Base-by-base conservation (phyloP, 2,113 vertebrate species). In the Chunga burmeisteri region DNA sequence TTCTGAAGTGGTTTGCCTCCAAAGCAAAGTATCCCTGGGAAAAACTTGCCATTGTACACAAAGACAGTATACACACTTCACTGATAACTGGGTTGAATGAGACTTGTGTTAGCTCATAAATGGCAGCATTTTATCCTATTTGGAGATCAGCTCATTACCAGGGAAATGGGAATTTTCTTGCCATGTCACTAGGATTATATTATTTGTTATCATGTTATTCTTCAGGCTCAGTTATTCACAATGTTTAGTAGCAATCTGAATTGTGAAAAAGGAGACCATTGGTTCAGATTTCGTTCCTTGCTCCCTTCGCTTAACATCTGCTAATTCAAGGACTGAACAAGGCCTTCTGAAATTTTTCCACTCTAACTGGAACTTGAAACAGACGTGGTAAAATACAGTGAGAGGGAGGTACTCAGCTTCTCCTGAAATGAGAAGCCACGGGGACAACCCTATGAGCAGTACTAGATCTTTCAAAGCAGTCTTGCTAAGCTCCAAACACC, bases 271-370 rank as follows among this genome's bases (percentile, higher is more conserved):
- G 29, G 38, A 66, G 42, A 67, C 32, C 16, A 6, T 10, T 40
- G 11, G 32, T 56, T 75, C 47, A 67, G 40, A 72, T 67, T 74
- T 84, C 42, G 46, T 80, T 81, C 40, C 49, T 73, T 0, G 0
- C 30, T 88, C 18, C 36, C 42, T 74, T 84, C 1, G 2, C n/a
- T 58, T 83, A 42, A 47, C 16, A 32, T 81, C 59, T 75, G 56
- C 49, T 65, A 86, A 78, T 75, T 87, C 56, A 91, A 71, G n/a
- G 68, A 78, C 72, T 62, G 44, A 93, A 53, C 17, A 49, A 86
- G n/a, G n/a, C 38, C 10, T 1, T 10, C 71, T 53, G 36, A 70
- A 44, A 49, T 53, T 58, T 83, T 92, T 78, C 46, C 80, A 42
- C 47, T 73, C 46, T 53, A 73, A 17, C 34, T 91, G 29, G 29